phyloP scores from a whole-genome alignment of 2,888 invertebrate genomes.

The Stictocephala bisonia region DNA sequence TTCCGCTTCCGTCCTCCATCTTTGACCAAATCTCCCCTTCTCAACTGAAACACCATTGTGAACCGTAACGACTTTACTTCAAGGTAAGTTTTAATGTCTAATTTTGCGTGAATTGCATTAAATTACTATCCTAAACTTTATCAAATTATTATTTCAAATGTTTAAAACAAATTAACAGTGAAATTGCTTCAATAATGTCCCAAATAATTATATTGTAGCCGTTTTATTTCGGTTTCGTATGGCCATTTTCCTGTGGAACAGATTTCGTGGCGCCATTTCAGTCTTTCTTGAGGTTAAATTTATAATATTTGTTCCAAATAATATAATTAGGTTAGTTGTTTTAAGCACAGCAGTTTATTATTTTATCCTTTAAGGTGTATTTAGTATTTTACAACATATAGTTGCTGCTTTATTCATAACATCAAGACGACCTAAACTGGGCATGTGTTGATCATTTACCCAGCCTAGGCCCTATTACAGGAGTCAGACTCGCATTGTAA shows the following conservation, averaged over 20 bases:
- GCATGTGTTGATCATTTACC: too few species aligned
- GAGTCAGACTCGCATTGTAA: too few species aligned
- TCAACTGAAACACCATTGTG: slow-evolving; percentile 81
- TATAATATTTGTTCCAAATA: too few species aligned
- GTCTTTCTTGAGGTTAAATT: neutral
- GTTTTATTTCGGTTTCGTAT: slow-evolving; percentile 68
- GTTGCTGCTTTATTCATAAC: too few species aligned
- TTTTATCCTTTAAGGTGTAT: too few species aligned
- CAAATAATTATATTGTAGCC: neutral
- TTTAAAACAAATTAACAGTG: slow-evolving; percentile 11
- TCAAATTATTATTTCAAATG: slow-evolving; percentile 62
- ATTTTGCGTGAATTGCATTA: slow-evolving; percentile 76
- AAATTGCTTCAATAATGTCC: neutral
- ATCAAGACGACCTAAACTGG: too few species aligned
- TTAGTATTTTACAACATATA: too few species aligned
- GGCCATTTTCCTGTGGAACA: slow-evolving; percentile 78
- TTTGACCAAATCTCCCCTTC: slow-evolving; percentile 46
- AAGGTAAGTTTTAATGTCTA: slow-evolving; percentile 75
- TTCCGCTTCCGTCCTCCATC: slow-evolving; percentile 46
- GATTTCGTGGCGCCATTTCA: slow-evolving; percentile 72
- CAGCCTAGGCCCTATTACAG: too few species aligned
- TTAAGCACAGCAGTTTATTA: too few species aligned
- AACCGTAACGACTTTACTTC: slow-evolving; percentile 80
- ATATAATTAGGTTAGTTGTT: too few species aligned
- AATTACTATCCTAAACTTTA: slow-evolving; percentile 66